phyloP scores from a whole-genome alignment of 2,797 vertebrate genomes.

The Trichosurus vulpecula region DNA sequence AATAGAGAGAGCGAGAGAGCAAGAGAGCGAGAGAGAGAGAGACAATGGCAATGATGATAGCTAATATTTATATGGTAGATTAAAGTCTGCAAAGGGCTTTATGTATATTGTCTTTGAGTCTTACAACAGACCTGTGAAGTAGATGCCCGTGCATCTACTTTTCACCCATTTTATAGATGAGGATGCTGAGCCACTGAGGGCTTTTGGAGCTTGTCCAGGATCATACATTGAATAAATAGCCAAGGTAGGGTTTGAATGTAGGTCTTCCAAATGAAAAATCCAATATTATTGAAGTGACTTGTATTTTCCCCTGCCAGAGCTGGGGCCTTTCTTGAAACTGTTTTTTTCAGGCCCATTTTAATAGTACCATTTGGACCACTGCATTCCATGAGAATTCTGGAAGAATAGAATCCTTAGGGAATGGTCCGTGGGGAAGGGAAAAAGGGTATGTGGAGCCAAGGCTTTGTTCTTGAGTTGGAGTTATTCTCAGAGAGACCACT shows the following conservation, averaged over 20 bases:
- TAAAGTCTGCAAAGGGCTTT: neutral
- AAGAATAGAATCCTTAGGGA: neutral
- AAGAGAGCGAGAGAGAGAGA: neutral
- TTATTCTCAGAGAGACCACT: constrained; percentile 65
- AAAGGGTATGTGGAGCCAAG: neutral
- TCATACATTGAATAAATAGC: neutral
- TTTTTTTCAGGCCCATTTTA: neutral
- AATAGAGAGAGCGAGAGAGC: neutral
- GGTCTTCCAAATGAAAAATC: neutral
- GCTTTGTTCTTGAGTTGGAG: neutral
- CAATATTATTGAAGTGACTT: neutral
- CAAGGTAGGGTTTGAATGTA: neutral
- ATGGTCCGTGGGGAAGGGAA: neutral
- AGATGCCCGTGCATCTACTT: too few relatives aligned
- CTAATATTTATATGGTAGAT: neutral
- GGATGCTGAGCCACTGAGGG: neutral
- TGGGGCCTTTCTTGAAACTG: neutral
- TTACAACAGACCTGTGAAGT: neutral
- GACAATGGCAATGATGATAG: neutral
- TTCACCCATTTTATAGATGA: neutral
- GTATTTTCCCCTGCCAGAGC: neutral
- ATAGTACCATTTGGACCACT: neutral
- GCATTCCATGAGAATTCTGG: neutral
- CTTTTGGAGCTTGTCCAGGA: neutral
- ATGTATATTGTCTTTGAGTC: neutral